Evolutionary conservation across 2,113 vertebrate species (phyloP), one percentile per base, ranked within the genome.

Genomic region (Ellobius talpinus): DNA sequence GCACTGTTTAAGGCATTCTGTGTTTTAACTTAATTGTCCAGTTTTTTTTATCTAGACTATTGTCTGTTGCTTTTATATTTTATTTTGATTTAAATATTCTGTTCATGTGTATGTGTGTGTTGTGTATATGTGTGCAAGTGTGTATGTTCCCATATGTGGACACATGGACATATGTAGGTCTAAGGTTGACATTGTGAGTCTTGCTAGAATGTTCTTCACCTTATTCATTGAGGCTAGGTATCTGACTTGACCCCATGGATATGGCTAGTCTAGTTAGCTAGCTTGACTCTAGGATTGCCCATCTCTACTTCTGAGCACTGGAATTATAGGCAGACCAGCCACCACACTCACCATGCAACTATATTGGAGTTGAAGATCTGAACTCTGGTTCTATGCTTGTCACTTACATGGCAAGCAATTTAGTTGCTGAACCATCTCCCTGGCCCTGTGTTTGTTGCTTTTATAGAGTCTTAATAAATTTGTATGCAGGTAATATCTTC

Each of bases 1-100:
- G 23, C 14, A 45, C 70, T 26, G 36, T 82, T 88, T 47, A 89
- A 90, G 88, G 29, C 47, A 85, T 86, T 94, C 36, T 21, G 36
- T 92, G 33, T 95, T 23, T 19, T 93, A 85, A 93, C 73, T 90
- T 95, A 76, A 65, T 92, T 94, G 70, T 88, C 29, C 26, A 77
- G 7, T 68, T 96, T 68, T 66, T 8, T 84, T 24, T 50, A 85
- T 90, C 84, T 92, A 90, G n/a, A 8, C n/a, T 5, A 68, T 76
- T 95, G 91, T 93, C 58, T 33, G 50, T 72, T 85, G 21, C n/a
- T 84, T 84, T 39, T 29, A 42, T 14, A 63, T 63, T 84, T 84
- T 39, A 63, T 65, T 84, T 63, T 61, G 16, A 39, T 84, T 63
- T 82, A 82, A 63, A 84, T 29, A 39, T 45, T 84, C 23, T 63